A percentile compares a stretch with the other conserved stretches of the same genome.
phyloP scores from a whole-genome alignment of 2,888 invertebrate genomes.

The Theristus sp. region DNA sequence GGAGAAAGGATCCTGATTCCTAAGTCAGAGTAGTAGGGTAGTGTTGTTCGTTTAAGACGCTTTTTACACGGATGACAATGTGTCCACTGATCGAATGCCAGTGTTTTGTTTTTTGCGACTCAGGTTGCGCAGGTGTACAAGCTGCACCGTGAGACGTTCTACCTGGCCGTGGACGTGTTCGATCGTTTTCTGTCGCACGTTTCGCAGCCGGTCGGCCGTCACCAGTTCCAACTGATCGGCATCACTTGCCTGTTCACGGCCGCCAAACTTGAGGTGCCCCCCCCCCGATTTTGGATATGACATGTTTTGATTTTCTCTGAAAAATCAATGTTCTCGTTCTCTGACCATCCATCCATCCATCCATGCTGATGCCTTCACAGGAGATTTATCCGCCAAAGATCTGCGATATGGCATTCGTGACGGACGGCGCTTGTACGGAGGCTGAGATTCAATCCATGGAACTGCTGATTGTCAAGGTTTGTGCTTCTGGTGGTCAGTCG shows the following conservation, averaged over 20 bases:
- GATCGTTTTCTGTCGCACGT: conserved; percentile 68
- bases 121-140: conserved; percentile 88
- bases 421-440: conserved; percentile 83
- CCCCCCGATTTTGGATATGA: background rate
- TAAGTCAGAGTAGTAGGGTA: too few relatives aligned
- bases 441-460: conserved; percentile 61
- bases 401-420: conserved; percentile 82
- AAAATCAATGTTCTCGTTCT: too few relatives aligned
- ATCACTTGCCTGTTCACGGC: conserved; percentile 88
- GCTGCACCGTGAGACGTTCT: conserved; percentile 82
- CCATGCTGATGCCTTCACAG: too few relatives aligned
- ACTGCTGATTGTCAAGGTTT: conserved; percentile 50
- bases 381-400: conserved; percentile 97
- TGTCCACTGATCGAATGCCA: too few relatives aligned
- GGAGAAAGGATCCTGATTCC: too few relatives aligned
- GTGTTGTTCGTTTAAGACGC: background rate
- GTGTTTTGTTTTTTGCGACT: too few relatives aligned
- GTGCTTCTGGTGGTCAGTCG: background rate
- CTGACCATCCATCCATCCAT: too few relatives aligned
- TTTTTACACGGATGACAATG: background rate
- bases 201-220: conserved; percentile 23
- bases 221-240: conserved; percentile 76
- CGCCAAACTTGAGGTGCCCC: conserved; percentile 55
- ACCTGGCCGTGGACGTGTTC: conserved; percentile 78
- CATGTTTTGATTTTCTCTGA: too few relatives aligned